Base-by-base conservation (phyloP, 2,888 invertebrate species). In the Venustoraphidia nigricollis region DNA sequence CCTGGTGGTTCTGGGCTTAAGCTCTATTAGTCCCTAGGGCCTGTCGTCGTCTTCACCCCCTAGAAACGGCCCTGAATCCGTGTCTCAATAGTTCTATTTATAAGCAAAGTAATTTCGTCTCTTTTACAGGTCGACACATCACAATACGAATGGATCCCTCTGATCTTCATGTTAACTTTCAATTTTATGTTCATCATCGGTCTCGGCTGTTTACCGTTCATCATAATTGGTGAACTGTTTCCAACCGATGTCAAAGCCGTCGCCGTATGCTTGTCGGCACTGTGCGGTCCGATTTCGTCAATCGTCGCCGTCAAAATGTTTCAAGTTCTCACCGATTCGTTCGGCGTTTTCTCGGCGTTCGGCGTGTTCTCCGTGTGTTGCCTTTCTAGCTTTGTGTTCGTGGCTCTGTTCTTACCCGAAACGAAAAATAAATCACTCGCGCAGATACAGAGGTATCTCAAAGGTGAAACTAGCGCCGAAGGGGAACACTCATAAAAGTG, bases 151-250 rank as follows among this genome's bases (percentile, higher is more conserved):
- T 47, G 47, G 47, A 34, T 47, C 9, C 47, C 47, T 2, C 9
- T 47, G 11, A 36, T 38, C n/a, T 34, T 43, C 8, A 47, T 47
- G 47, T 11, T 47, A 6, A 43, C 34, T 40, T 47, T 47, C 17
- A 47, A 47, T 38, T 14, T 47, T 10, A 42, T 47, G 42, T 47
- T 47, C n/a, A 47, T 47, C 14, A 27, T 47, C 34, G 47, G 47
- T 3, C 37, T 47, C 11, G 47, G 47, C 10, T 47, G 47, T 37
- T 42, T 47, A 11, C 47, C 47, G 11, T 47, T 36, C 11, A 43
- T 47, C n/a, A 47, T 47, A 38, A 47, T 47, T 8, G 47, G 47
- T 11, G 47, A 47, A 43, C 38, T 47, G n/a, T 47, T 47, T 40
- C 40, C 47, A 9, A 34, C 47, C 10, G 39, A 47, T 36, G 43